Base-by-base conservation (phyloP, 2,797 vertebrate genomes). In the Staurois parvus region DNA sequence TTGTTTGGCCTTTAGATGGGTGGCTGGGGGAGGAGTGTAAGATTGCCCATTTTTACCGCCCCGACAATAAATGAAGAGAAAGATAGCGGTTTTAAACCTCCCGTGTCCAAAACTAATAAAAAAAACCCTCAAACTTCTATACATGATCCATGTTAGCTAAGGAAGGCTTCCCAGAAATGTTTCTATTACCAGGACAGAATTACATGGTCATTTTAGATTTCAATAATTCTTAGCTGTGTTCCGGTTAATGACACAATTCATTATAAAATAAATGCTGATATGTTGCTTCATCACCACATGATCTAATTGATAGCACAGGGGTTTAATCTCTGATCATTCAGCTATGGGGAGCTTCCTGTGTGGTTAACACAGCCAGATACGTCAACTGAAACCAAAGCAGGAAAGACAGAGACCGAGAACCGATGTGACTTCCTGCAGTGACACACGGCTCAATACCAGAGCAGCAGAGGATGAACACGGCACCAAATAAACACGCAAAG, bases 341-440 rank as follows among this genome's bases (percentile, higher is more conserved):
- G 72, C 69, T 73, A n/a, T 42, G 48, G 68, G 74, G 68, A 59
- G 72, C 85, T 82, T 86, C 85, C 85, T 77, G 79, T 86, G 79
- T 24, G 79, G 85, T 83, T 66, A 72, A 83, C n/a, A 37, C 19
- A 72, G n/a, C 75, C 29, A 24, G 56, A 84, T 26, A 26, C 62
- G 19, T 80, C 70, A 70, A 42, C 21, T 72, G n/a, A 86, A 76
- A 83, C 85, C 68, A 66, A 34, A 81, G 73, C 84, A 77, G 79
- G 84, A 86, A 85, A 86, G 66, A 79, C 28, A 77, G 28, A 77
- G 74, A 72, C 26, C 21, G 29, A 67, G 29, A 56, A 40, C 29
- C 21, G 29, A 34, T 73, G 79, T 11, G 52, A 78, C 74, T 86
- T 86, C 85, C 85, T 84, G 83, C 69, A 28, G 32, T 64, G 64